Base-by-base conservation (phyloP, 2,113 vertebrate genomes). In the Suncus etruscus region DNA sequence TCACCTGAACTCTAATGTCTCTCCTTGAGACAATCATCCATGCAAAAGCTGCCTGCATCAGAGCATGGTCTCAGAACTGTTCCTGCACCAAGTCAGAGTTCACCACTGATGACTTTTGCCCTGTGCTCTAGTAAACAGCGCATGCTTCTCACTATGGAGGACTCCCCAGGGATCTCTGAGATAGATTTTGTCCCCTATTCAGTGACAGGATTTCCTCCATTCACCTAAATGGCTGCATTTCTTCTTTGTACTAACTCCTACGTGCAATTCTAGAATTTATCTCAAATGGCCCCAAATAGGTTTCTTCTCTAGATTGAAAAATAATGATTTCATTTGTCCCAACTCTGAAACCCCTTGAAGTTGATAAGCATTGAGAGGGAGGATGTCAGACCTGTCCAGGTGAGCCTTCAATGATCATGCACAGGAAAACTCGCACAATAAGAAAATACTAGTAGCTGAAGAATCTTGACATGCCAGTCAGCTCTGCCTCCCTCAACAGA, bases 291-390 rank as follows among this genome's bases (percentile, higher is more conserved):
- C 77, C 78, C 68, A 90, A 91, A 93, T 74, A 92, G 81, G 29
- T 77, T 94, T 93, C 95, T 90, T 95, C 87, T 95, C 86, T 93
- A 93, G 90, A 94, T 66, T 89, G 89, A 82, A 93, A 86, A 91
- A 85, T 96, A 94, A 95, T 94, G 89, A 96, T 95, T 91, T 96
- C 95, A 95, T 96, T 96, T 95, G 86, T 92, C 92, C 92, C 54
- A 81, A 95, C 95, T 92, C 88, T 7, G 8, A 94, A 95, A 86
- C 91, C 95, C 95, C 96, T 97, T 97, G 96, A 97, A 96, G 95
- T 97, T 85, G 94, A 39, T 39, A 3, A 94, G 94, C 91, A 95
- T 8, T 75, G 94, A 96, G 94, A 73, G 85, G 80, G 89, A 95
- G 92, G 93, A 92, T 86, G 91, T 58, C 31, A 63, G 11, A 74